phyloP scores from a whole-genome alignment of 2,797 vertebrate genomes.

The Podarcis siculus region DNA sequence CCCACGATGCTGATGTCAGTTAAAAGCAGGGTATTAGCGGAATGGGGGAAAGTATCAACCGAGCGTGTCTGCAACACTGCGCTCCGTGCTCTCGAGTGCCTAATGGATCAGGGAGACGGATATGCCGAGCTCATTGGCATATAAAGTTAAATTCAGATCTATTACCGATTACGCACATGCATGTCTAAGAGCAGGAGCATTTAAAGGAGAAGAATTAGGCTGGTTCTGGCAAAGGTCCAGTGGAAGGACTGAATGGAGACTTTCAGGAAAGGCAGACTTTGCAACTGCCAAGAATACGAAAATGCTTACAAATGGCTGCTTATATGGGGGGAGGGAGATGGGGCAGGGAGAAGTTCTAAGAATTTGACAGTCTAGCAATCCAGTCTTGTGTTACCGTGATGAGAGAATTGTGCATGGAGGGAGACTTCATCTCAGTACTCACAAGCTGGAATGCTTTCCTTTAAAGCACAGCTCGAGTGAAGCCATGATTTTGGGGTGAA shows the following conservation, averaged over 20 bases:
- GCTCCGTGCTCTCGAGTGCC: slow-evolving; percentile 42
- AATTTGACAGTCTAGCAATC: slow-evolving; percentile 2
- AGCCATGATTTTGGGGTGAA: not conserved
- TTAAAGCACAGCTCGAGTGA: not conserved
- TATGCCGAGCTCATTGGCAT: slow-evolving; percentile 32
- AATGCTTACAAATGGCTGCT: slow-evolving; percentile 68
- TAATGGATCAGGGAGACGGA: slow-evolving; percentile 57
- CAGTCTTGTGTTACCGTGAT: slow-evolving; percentile 18
- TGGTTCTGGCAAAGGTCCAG: slow-evolving; percentile 69
- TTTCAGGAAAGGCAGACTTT: slow-evolving; percentile 75
- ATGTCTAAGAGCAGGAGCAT: slow-evolving; percentile 62
- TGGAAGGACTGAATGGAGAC: slow-evolving; percentile 72
- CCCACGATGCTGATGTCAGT: slow-evolving; percentile 55
- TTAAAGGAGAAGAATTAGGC: slow-evolving; percentile 69
- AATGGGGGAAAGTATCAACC: slow-evolving; percentile 52
- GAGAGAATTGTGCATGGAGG: not conserved
- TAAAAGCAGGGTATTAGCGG: slow-evolving; percentile 62
- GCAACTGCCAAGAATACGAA: slow-evolving; percentile 74
- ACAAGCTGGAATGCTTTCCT: not conserved
- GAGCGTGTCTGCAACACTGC: slow-evolving; percentile 41
- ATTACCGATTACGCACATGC: slow-evolving; percentile 60
- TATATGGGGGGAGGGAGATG: not conserved
- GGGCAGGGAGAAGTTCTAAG: slow-evolving; percentile 50
- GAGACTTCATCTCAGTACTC: not conserved
- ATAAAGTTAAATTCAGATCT: slow-evolving; percentile 69